These are phyloP conservation scores for Conchocele bisecta DNA, from an alignment of 2,888 invertebrate genomes.

Conservation along the genomic window DNA sequence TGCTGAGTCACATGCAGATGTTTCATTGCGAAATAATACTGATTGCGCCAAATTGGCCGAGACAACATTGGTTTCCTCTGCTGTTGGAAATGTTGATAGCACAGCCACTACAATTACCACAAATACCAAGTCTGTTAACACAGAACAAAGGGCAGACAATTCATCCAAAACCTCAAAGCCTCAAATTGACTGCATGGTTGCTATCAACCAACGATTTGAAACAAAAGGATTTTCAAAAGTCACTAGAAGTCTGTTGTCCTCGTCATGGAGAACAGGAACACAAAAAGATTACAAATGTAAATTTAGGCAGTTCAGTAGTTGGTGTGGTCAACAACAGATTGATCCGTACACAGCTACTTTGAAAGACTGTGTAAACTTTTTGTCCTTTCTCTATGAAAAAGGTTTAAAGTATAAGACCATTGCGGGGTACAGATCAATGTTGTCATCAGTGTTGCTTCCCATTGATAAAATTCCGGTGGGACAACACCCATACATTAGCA, in stretches of 20 bases:
- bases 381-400: not conserved
- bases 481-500: constrained; percentile 17
- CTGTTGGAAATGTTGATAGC: constrained; percentile 23
- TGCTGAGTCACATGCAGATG: constrained; percentile 13
- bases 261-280: constrained; percentile 26
- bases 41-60: constrained; percentile 38
- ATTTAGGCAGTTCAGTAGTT: constrained; percentile 18
- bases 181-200: constrained; percentile 47
- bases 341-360: constrained; percentile 7
- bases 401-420: constrained; percentile 19
- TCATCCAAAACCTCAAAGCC: constrained; percentile 33
- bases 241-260: constrained; percentile 28
- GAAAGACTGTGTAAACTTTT: not conserved
- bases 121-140: constrained; percentile 4
- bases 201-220: constrained; percentile 34
- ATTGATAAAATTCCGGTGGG: constrained; percentile 14
- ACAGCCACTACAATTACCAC: constrained; percentile 26
- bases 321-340: constrained; percentile 25
- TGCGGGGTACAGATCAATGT: constrained; percentile 21
- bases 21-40: constrained; percentile 16
- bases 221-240: constrained; percentile 34
- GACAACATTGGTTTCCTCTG: constrained; percentile 28
- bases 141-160: constrained; percentile 32
- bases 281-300: constrained; percentile 28
- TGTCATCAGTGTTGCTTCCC: constrained; percentile 10